Evolutionary conservation across 2,888 invertebrate genomes (phyloP).

Genomic region (Oscheius myriophilus): DNA sequence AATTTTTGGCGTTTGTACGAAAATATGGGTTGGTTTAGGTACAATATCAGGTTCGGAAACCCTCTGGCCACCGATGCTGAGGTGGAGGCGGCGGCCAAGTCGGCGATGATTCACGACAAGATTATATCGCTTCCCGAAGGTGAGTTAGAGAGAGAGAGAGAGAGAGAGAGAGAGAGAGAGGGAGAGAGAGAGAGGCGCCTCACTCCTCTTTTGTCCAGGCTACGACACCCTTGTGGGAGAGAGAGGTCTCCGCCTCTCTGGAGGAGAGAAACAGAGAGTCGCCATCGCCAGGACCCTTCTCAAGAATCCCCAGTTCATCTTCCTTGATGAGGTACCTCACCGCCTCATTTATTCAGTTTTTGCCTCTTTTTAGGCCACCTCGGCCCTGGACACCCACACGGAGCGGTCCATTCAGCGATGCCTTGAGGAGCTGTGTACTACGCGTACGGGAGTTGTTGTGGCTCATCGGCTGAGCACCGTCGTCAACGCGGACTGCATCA

Average conservation of each 20-base stretch:
- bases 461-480: slow-evolving; percentile 91
- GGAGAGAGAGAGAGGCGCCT: slow-evolving; percentile 74
- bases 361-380: slow-evolving; percentile 73
- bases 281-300: slow-evolving; percentile 94
- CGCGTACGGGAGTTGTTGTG: slow-evolving; percentile 88
- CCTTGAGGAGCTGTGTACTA: slow-evolving; percentile 79
- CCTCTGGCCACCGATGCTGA: slow-evolving; percentile 83
- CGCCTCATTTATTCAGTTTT: not conserved
- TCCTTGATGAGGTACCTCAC: slow-evolving; percentile 85
- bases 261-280: slow-evolving; percentile 96
- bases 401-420: slow-evolving; percentile 84
- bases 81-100: slow-evolving; percentile 86
- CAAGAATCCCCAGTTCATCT: slow-evolving; percentile 87
- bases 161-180: slow-evolving; percentile 74
- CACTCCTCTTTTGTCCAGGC: slow-evolving; percentile 57
- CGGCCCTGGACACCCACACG: slow-evolving; percentile 92
- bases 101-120: slow-evolving; percentile 91
- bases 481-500: slow-evolving; percentile 91
- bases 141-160: slow-evolving; percentile 5
- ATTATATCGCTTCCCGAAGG: slow-evolving; percentile 89
- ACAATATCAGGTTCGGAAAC: slow-evolving; percentile 92
- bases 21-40: slow-evolving; percentile 74
- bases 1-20: not conserved
- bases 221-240: slow-evolving; percentile 82
- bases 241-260: slow-evolving; percentile 90